Percentiles rank a stretch among this genome's conserved stretches.
Conservation (phyloP, 2,888 invertebrate species). For the Brachyopa scutellaris region DNA sequence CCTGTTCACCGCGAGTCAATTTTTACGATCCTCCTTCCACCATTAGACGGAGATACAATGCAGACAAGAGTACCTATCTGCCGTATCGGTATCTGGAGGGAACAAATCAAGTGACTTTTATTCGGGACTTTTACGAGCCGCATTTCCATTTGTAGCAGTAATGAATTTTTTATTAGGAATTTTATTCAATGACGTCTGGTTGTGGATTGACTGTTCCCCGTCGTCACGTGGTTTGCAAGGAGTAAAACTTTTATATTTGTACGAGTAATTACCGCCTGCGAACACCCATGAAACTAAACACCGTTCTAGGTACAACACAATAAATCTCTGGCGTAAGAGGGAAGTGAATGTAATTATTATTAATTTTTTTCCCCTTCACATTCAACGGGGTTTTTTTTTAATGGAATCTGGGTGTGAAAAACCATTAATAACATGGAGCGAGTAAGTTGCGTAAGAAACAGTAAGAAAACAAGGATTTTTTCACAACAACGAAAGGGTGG, state of each 20-base stretch:
- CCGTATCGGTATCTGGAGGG: constrained; percentile 53
- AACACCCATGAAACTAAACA: constrained; percentile 7
- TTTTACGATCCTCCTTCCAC: constrained; percentile 60
- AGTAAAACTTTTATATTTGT: constrained; percentile 12
- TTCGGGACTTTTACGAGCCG: constrained; percentile 54
- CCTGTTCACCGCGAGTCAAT: constrained; percentile 52
- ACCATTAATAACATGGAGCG: constrained; percentile 35
- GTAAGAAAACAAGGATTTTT: constrained; percentile 13
- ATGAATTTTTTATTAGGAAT: constrained; percentile 44
- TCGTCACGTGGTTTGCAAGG: too few species aligned
- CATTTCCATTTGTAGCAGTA: constrained; percentile 45
- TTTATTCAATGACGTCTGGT: constrained; percentile 35
- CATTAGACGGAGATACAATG: constrained; percentile 47
- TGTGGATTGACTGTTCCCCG: constrained; percentile 10
- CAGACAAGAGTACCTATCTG: constrained; percentile 60
- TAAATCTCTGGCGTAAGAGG: constrained; percentile 36
- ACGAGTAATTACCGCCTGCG: constrained; percentile 17
- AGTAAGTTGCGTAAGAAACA: constrained; percentile 8
- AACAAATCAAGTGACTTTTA: constrained; percentile 61
- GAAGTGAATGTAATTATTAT: constrained; percentile 50
- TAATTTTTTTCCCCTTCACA: constrained; percentile 27
- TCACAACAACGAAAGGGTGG: neutral
- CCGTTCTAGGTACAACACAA: constrained; percentile 20
- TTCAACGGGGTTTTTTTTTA: constrained; percentile 25
- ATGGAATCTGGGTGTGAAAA: constrained; percentile 58